Conservation (phyloP, 1,140 invertebrate genomes). For the Phocides pigmalion region DNA sequence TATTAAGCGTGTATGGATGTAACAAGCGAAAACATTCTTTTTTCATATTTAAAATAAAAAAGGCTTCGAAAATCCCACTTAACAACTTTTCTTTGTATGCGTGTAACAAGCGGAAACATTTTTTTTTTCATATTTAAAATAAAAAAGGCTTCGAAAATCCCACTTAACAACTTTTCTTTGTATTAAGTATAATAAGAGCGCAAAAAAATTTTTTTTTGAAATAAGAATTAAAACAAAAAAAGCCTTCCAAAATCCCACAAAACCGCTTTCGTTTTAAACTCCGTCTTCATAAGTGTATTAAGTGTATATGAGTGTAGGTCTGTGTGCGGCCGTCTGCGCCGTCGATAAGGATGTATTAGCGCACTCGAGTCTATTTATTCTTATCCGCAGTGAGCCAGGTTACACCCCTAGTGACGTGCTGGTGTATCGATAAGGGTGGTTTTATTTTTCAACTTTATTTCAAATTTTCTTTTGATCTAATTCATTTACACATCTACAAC, state of each 20-base stretch:
- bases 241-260: neutral
- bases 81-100: too few relatives aligned
- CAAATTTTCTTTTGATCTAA: too few relatives aligned
- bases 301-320: slow-evolving; percentile 46
- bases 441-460: neutral
- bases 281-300: slow-evolving; percentile 2
- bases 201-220: neutral
- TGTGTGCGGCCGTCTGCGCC: slow-evolving; percentile 60
- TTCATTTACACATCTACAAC: too few relatives aligned
- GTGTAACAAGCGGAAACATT: too few relatives aligned
- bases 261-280: slow-evolving; percentile 20
- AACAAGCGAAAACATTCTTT: too few relatives aligned
- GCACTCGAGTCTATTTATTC: slow-evolving; percentile 81
- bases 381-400: slow-evolving; percentile 80
- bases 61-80: too few relatives aligned
- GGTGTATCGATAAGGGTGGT: slow-evolving; percentile 44
- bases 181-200: too few relatives aligned
- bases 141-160: too few relatives aligned
- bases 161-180: too few relatives aligned
- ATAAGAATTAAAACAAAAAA: neutral
- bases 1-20: slow-evolving; percentile 45
- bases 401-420: slow-evolving; percentile 74
- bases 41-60: too few relatives aligned
- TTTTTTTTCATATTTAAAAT: too few relatives aligned
- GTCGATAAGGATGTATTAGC: slow-evolving; percentile 81